Conservation (phyloP, 2,888 invertebrate species). For the Melinaea marsaeus region DNA sequence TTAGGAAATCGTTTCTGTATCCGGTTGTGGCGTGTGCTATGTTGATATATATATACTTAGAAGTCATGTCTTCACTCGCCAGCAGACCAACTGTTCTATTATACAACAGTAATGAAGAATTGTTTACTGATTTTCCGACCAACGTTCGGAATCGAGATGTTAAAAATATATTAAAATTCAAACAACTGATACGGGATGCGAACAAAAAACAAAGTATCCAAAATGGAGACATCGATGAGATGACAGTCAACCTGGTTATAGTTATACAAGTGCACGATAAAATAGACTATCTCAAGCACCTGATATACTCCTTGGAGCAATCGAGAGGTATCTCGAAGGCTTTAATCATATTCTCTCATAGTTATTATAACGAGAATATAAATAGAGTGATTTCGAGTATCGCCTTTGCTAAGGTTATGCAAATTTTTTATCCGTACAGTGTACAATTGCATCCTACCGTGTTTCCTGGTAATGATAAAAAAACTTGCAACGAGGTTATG, state of each 20-base stretch:
- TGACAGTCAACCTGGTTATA: slow-evolving; percentile 34
- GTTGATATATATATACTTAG: slow-evolving; percentile 18
- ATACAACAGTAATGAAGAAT: slow-evolving; percentile 11
- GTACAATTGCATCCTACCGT: slow-evolving; percentile 45
- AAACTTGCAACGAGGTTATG: slow-evolving; percentile 35
- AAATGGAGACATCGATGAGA: slow-evolving; percentile 27
- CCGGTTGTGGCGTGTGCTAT: slow-evolving; percentile 8
- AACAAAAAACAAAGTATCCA: slow-evolving; percentile 40
- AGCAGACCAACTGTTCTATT: slow-evolving; percentile 1
- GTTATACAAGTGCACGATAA: slow-evolving; percentile 48
- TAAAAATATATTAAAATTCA: slow-evolving; percentile 25
- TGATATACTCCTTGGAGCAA: slow-evolving; percentile 39
- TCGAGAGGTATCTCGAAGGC: slow-evolving; percentile 39
- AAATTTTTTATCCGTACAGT: slow-evolving; percentile 48
- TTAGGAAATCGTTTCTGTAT: slow-evolving; percentile 12
- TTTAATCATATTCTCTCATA: slow-evolving; percentile 45
- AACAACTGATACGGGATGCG: slow-evolving; percentile 33
- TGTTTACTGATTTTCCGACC: background rate
- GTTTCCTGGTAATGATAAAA: slow-evolving; percentile 45
- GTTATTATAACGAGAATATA: slow-evolving; percentile 32
- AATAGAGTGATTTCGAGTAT: slow-evolving; percentile 28
- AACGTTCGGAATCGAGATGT: background rate
- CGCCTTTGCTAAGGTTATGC: slow-evolving; percentile 40
- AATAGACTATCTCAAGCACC: slow-evolving; percentile 35
- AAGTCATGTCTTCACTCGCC: slow-evolving; percentile 3